phyloP scores from a whole-genome alignment of 2,888 invertebrate species.

The Vesta saturnalis region DNA sequence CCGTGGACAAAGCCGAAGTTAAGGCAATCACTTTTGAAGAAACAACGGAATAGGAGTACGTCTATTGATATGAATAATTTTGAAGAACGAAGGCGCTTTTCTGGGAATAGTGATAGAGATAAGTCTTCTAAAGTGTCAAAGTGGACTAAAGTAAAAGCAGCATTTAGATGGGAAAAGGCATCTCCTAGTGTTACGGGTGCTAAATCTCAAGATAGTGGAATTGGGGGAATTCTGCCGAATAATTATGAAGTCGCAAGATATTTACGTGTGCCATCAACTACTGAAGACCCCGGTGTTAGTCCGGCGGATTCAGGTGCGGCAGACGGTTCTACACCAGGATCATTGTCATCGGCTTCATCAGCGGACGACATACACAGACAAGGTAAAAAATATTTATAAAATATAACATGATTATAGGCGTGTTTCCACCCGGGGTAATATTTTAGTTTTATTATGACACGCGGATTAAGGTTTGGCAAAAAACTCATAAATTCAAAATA shows the following conservation, averaged over 20 bases:
- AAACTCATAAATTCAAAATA: background rate
- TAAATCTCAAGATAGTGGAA: constrained; percentile 61
- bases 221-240: constrained; percentile 61
- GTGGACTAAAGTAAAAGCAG: constrained; percentile 91
- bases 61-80: constrained; percentile 50
- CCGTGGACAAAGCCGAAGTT: constrained; percentile 45
- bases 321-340: constrained; percentile 71
- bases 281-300: constrained; percentile 62
- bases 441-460: constrained; percentile 8
- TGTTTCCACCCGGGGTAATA: no score
- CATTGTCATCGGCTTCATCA: constrained; percentile 78
- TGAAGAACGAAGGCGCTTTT: constrained; percentile 18
- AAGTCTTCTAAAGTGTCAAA: constrained; percentile 77
- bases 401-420: no score
- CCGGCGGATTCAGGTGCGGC: constrained; percentile 66
- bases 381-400: constrained; percentile 48
- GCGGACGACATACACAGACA: constrained; percentile 69
- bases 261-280: constrained; percentile 64
- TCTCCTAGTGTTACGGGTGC: constrained; percentile 57
- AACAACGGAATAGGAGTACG: constrained; percentile 69
- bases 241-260: constrained; percentile 66
- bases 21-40: constrained; percentile 65
- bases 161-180: constrained; percentile 87
- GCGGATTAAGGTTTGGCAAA: constrained; percentile 8
- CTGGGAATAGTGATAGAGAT: constrained; percentile 20